A percentile compares a stretch with the other conserved stretches of the same genome.
phyloP scores from a whole-genome alignment of 2,113 vertebrate species.

The Rhea americana region DNA sequence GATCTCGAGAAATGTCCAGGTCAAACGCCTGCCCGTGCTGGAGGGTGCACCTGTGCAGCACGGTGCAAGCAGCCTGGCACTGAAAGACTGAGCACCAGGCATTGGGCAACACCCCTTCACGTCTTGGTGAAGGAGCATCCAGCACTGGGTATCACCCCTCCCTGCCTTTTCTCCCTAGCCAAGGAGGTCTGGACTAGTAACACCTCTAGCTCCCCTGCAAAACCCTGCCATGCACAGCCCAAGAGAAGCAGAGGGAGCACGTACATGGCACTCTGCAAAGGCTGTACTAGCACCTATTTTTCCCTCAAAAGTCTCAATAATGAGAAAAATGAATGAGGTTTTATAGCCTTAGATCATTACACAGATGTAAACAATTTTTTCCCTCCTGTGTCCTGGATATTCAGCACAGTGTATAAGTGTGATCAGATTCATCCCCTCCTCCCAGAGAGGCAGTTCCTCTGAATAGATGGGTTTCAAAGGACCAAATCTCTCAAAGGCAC shows the following conservation, averaged over 20 bases:
- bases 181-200: not conserved
- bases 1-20: not conserved
- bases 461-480: not conserved
- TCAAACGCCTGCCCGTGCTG: not conserved
- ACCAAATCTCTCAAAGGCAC: not conserved
- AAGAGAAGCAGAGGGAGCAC: not conserved
- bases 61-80: not conserved
- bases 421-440: not conserved
- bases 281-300: not conserved
- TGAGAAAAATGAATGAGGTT: slow-evolving; percentile 1
- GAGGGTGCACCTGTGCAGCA: not conserved
- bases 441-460: not conserved
- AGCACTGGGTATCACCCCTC: not conserved
- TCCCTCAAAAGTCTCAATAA: not conserved
- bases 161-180: not conserved
- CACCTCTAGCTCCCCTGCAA: not conserved
- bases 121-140: not conserved
- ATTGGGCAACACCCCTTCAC: not conserved
- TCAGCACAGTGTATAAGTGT: not conserved
- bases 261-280: not conserved
- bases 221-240: not conserved
- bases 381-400: not conserved
- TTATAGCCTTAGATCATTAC: not conserved
- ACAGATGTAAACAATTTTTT: not conserved
- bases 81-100: not conserved